Base-by-base conservation (phyloP, 2,797 vertebrate species). In the Thaleichthys pacificus region DNA sequence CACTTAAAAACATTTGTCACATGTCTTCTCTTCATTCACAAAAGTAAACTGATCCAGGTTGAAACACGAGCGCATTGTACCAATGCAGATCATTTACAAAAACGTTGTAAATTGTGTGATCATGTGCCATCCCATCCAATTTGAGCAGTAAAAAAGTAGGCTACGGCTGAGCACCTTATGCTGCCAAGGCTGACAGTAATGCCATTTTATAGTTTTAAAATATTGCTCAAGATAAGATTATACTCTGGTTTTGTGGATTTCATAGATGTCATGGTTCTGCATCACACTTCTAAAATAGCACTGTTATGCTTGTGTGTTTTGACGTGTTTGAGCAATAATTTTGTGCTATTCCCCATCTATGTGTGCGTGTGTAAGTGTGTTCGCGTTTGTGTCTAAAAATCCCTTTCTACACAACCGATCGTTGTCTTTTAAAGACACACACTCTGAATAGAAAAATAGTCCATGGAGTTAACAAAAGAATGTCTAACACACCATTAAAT, bases 401-500 rank as follows among this genome's bases (percentile, higher is more conserved):
- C 9, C 35, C 35, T 47, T 24, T 42, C 30, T 65, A 32, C 21
- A 19, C n/a, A 42, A 35, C 22, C 64, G 5, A 5, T 22, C 56
- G 7, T 74, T 69, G 30, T 61, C 28, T 42, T 58, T 42, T 63
- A 38, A 26, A 72, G 51, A 60, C 30, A 58, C 30, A 58, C 21
- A 51, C 47, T 38, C 26, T 57, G 74, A 71, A 71, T 42, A 35
- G 60, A 47, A 57, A n/a, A 56, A 24, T 61, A 22, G 42, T 61
- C 57, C 70, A 60, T 57, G 51, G 66, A 67, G 28, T 69, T 75
- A 71, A 74, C 66, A 72, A 61, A 67, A 77, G 72, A 74, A 72
- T 73, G 77, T 73, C 63, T 71, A 68, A 58, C 64, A 38, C 72
- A 75, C 77, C 81, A 74, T 66, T 72, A 75, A 77, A 73, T 73